Base-by-base conservation (phyloP, 1,140 invertebrate genomes). In the Drosophila athabasca region DNA sequence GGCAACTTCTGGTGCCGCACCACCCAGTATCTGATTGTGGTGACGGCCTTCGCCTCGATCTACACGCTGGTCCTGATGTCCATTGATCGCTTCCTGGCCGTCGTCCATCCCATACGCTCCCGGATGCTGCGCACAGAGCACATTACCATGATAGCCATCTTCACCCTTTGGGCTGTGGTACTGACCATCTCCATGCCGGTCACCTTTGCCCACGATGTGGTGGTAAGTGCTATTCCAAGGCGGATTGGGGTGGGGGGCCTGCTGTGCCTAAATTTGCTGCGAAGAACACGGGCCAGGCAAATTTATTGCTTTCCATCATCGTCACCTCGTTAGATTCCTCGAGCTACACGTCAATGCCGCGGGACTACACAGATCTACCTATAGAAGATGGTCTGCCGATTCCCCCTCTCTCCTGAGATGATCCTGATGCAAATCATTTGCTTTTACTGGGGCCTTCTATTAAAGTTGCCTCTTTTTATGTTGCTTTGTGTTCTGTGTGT, bases 51-150 rank as follows among this genome's bases (percentile, higher is more conserved):
- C 81, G 97, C 96, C 6, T 97, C 96, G 70, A 97, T 99, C 9
- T 99, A 98, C 91, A 99, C 97, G 0, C 92, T 99, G n/a, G 97
- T 99, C 0, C 93, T 99, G 35, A 99, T 99, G 97, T 98, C 97
- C 6, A 91, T 99, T 8, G 98, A 99, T 91, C 94, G 98, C 59
- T 99, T 97, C 91, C 93, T 99, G 79, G 98, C 98, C 2, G 97
- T 99, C 1, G 97, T 98, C 0, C 97, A 98, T 92, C 97, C 98
- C 0, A 97, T 99, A 62, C 93, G 95, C 2, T 97, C 97, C n/a
- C 73, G 90, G 1, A 95, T 96, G 1, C 94, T 95, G 72, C 94
- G 98, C 39, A 99, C 96, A 0, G 96, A 98, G 88, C 94, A 93
- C 45, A 98, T 99, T 88, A 97, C 97, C 0, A 85, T 93, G 41